Conservation (phyloP, 2,113 vertebrate species). For the Seriola dumerili region DNA sequence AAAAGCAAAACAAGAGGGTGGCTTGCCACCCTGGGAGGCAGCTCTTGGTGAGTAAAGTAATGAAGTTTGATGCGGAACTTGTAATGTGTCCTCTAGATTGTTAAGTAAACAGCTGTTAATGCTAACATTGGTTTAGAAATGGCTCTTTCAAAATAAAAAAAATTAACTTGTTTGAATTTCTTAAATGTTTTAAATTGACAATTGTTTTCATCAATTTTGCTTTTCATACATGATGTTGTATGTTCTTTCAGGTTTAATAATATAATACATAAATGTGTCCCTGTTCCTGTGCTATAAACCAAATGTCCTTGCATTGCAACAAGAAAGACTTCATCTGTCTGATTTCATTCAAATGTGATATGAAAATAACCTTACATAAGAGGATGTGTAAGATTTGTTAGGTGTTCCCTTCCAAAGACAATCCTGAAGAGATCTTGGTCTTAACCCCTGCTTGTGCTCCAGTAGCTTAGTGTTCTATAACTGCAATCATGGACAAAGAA, state of each 20-base stretch:
- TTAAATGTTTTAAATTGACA: neutral
- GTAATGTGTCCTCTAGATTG: no score
- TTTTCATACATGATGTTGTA: neutral
- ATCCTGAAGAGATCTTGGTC: neutral
- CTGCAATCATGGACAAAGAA: constrained; percentile 53
- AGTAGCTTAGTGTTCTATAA: constrained; percentile 21
- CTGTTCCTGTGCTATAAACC: neutral
- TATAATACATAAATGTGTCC: neutral
- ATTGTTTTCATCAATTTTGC: neutral
- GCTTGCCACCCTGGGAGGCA: no score
- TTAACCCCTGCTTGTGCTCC: constrained; percentile 11
- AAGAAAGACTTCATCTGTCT: neutral
- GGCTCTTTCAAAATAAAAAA: no score
- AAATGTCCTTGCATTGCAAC: neutral
- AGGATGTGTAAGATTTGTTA: neutral
- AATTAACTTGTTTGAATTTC: no score
- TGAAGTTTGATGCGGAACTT: no score
- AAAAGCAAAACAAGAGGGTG: no score
- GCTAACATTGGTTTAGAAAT: no score
- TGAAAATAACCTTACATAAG: constrained; percentile 6
- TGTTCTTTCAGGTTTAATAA: no score
- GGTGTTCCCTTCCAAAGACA: neutral
- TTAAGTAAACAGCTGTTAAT: no score
- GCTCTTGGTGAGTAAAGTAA: no score
- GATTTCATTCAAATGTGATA: neutral